Conservation (phyloP, 1,140 invertebrate genomes). For the Rhopalosiphum maidis region DNA sequence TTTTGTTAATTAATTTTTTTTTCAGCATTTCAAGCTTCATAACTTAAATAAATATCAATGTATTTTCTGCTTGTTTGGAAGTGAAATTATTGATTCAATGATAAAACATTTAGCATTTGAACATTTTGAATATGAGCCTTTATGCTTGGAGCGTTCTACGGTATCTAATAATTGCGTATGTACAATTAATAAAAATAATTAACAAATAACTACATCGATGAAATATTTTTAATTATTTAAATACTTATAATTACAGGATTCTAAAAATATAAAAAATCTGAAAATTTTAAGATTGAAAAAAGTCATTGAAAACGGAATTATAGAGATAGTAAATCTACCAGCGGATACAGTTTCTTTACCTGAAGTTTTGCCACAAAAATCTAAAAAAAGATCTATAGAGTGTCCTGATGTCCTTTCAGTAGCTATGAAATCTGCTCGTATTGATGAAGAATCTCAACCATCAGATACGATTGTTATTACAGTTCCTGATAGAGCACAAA, state of each 20-base stretch:
- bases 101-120: slow-evolving; percentile 19
- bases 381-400: slow-evolving; percentile 1
- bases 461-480: slow-evolving; percentile 41
- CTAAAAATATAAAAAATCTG: slow-evolving; percentile 17
- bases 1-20: neutral
- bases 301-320: neutral
- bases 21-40: slow-evolving; percentile 48
- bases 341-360: neutral
- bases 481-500: slow-evolving; percentile 17
- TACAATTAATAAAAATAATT: neutral
- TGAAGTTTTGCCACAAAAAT: neutral
- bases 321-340: neutral
- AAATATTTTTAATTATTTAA: neutral
- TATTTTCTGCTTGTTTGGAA: slow-evolving; percentile 37
- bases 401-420: slow-evolving; percentile 14
- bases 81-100: slow-evolving; percentile 31
- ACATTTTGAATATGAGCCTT: slow-evolving; percentile 51
- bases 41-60: slow-evolving; percentile 40
- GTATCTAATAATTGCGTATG: neutral
- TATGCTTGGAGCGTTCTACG: slow-evolving; percentile 38
- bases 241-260: neutral
- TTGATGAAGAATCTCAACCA: neutral
- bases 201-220: neutral
- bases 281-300: slow-evolving; percentile 23
- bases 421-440: slow-evolving; percentile 11